Evolutionary conservation across 2,888 invertebrate genomes (phyloP).

Genomic region (Melinopterus prodromus): DNA sequence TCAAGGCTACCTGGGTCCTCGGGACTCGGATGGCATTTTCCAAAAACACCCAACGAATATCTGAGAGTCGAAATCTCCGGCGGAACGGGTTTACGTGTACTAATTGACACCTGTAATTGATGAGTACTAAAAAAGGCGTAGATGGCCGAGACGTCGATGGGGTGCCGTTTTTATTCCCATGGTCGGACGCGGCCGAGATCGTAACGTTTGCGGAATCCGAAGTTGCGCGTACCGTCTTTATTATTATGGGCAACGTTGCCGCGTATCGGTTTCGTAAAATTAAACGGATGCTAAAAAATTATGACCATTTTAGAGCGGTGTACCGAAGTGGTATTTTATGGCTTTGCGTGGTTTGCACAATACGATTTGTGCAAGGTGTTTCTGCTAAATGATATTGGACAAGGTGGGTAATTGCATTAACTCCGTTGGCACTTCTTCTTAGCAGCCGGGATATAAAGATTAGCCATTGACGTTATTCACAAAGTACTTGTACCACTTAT

Average conservation of each 20-base stretch:
- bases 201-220: background rate
- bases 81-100: conserved; percentile 12
- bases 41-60: conserved; percentile 5
- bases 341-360: background rate
- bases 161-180: conserved; percentile 34
- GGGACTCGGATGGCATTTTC: conserved; percentile 9
- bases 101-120: conserved; percentile 21
- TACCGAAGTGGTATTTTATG: conserved; percentile 4
- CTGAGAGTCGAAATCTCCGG: background rate
- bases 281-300: background rate
- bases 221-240: background rate
- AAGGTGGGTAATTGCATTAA: background rate
- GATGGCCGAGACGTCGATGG: conserved; percentile 30
- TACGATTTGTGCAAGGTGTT: background rate
- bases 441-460: background rate
- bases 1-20: conserved; percentile 1
- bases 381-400: background rate
- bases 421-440: background rate
- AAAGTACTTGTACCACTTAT: background rate
- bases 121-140: conserved; percentile 7
- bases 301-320: background rate
- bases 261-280: conserved; percentile 10
- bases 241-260: background rate
- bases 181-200: background rate
- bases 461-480: background rate